Conservation (phyloP, 2,113 vertebrate genomes). For the Nycticorax nycticorax region DNA sequence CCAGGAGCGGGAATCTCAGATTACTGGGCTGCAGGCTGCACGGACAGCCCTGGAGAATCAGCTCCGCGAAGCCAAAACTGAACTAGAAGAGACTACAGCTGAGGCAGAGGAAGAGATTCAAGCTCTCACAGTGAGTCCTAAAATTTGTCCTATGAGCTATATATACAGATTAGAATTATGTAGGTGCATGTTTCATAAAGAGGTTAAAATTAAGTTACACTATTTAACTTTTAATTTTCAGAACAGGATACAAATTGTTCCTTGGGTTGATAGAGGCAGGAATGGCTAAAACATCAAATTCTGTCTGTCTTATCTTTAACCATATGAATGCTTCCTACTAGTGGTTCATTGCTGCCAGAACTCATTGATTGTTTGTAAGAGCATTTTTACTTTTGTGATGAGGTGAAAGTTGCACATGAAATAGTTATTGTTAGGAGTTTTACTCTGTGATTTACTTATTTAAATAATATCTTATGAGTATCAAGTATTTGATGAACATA, state of each 20-base stretch:
- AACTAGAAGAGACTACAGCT: slow-evolving; percentile 95
- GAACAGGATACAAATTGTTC: background rate
- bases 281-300: background rate
- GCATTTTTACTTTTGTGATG: background rate
- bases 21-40: slow-evolving; percentile 88
- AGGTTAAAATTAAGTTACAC: background rate
- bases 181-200: background rate
- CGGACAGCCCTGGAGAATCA: slow-evolving; percentile 90
- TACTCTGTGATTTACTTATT: background rate
- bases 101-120: slow-evolving; percentile 98
- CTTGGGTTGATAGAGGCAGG: background rate
- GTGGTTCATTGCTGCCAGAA: background rate
- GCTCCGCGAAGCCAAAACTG: slow-evolving; percentile 93
- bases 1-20: slow-evolving; percentile 93
- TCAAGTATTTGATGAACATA: background rate
- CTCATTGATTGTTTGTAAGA: background rate
- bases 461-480: background rate
- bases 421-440: background rate
- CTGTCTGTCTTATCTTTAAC: background rate
- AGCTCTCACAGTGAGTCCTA: slow-evolving; percentile 87
- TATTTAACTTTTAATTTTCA: background rate
- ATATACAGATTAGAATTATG: background rate
- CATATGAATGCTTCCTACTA: background rate
- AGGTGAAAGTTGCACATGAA: background rate
- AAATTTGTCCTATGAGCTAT: background rate